phyloP scores from a whole-genome alignment of 2,797 vertebrate species.

The Danio tinwini region DNA sequence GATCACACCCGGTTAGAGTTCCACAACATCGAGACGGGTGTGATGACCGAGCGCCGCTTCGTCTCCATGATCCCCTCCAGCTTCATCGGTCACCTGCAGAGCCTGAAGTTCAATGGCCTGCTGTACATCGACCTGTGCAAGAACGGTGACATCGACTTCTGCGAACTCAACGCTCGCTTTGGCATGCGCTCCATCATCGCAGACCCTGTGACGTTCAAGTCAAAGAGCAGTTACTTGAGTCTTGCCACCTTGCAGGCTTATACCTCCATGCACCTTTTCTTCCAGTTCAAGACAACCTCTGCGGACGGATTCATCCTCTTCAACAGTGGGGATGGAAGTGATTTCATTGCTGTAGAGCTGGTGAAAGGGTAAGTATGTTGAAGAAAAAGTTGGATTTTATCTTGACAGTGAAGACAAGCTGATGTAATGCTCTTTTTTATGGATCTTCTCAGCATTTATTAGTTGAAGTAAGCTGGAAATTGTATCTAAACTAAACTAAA shows the following conservation, averaged over 20 bases:
- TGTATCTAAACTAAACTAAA: background rate
- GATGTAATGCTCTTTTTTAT: background rate
- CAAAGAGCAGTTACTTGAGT: conserved; percentile 96
- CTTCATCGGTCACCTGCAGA: conserved; percentile 98
- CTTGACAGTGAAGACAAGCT: background rate
- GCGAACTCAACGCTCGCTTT: conserved; percentile 96
- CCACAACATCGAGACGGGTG: conserved; percentile 97
- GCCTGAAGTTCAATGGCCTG: conserved; percentile 98
- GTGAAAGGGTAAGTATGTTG: conserved; percentile 90
- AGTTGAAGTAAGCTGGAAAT: background rate
- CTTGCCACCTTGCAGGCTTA: conserved; percentile 97
- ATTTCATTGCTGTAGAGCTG: conserved; percentile 96
- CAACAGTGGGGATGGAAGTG: conserved; percentile 97
- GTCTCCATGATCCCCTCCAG: conserved; percentile 94
- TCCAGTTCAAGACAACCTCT: conserved; percentile 98
- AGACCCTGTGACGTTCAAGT: conserved; percentile 97
- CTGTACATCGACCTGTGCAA: conserved; percentile 99
- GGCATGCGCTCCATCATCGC: conserved; percentile 97
- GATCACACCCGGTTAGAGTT: conserved; percentile 98
- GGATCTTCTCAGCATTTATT: background rate
- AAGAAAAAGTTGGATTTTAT: background rate
- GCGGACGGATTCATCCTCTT: conserved; percentile 96
- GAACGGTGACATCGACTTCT: conserved; percentile 97
- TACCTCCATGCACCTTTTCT: conserved; percentile 99
- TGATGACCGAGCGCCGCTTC: conserved; percentile 96